Evolutionary conservation across 2,888 invertebrate genomes (phyloP).

Genomic region (Ennomos erosarius): DNA sequence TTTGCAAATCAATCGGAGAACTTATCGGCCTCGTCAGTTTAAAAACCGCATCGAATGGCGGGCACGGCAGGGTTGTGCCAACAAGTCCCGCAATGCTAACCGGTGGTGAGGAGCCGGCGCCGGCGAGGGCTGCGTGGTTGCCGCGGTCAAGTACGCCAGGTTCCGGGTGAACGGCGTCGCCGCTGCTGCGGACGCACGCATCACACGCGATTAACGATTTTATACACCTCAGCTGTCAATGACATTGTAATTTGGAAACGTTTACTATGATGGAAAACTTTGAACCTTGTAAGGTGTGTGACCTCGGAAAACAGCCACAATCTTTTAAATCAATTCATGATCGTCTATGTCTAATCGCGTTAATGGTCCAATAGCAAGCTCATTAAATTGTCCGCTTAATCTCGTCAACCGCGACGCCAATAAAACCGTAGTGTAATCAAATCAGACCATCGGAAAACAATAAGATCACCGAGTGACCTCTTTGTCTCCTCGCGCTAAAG

Average conservation of each 20-base stretch:
- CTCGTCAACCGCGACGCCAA: slow-evolving; percentile 23
- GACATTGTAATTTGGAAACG: not conserved
- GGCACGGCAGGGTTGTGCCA: slow-evolving; percentile 7
- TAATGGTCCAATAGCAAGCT: slow-evolving; percentile 17
- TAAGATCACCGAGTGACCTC: slow-evolving; percentile 22
- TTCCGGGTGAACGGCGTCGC: slow-evolving; percentile 16
- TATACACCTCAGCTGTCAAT: slow-evolving; percentile 14
- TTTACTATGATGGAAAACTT: not conserved
- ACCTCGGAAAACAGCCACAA: no score
- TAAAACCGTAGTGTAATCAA: slow-evolving; percentile 18
- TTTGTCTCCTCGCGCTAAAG: slow-evolving; percentile 10
- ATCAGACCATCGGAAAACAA: slow-evolving; percentile 23
- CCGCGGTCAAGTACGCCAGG: slow-evolving; percentile 30
- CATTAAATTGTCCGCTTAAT: slow-evolving; percentile 15
- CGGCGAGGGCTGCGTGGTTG: not conserved
- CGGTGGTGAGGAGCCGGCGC: slow-evolving; percentile 10
- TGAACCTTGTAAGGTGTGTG: no score
- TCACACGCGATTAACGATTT: slow-evolving; percentile 17
- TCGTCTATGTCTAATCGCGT: slow-evolving; percentile 11
- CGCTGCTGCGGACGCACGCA: slow-evolving; percentile 21
- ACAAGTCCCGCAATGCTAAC: slow-evolving; percentile 2
- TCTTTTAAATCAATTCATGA: slow-evolving; percentile 1
- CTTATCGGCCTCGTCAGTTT: slow-evolving; percentile 13
- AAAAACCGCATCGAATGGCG: slow-evolving; percentile 19
- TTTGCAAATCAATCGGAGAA: slow-evolving; percentile 8